Base-by-base conservation (phyloP, 2,797 vertebrate species). In the Xiphorhynchus erythropygius region DNA sequence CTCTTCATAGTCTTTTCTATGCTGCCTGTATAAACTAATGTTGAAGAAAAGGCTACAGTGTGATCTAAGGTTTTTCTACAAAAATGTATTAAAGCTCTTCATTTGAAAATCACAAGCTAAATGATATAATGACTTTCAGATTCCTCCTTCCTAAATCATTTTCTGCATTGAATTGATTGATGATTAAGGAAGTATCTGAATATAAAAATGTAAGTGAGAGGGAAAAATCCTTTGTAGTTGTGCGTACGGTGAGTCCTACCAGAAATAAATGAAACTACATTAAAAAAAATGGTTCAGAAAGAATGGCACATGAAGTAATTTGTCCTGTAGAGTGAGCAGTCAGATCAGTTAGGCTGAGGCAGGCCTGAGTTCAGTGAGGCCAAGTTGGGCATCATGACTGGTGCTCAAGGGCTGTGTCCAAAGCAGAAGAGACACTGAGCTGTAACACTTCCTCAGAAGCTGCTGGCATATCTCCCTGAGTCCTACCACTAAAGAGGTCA, bases 21-120 rank as follows among this genome's bases (percentile, higher is more conserved):
- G 35, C 57, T 93, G 71, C 47, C 74, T 83, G 44, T 91, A 59
- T 93, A 92, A 83, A 73, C 53, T 57, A 78, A 47, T 39, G 41
- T 73, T 86, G 69, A 93, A 94, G 77, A 90, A 93, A 93, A 90
- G 67, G 33, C 90, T 71, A 24, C 44, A 9, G 53, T 70, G 76
- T 69, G 74, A 84, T 89, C 74, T 82, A 62, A 90, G 71, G n/a
- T 65, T 91, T 67, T 56, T 79, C 70, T 89, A 62, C 60, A 82
- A 44, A 95, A 95, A 83, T 30, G 7, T 80, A 32, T 94, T 89
- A 78, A 92, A 93, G 68, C 79, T 94, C 39, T 87, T 96, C 32
- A 71, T 91, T 82, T 93, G 82, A 96, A 89, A 94, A 94, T 92
- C 79, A 63, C 52, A 88, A 87, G 44, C 56, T 92, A 88, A 88